phyloP scores from a whole-genome alignment of 2,797 vertebrate species.

The Simalia tracyae region DNA sequence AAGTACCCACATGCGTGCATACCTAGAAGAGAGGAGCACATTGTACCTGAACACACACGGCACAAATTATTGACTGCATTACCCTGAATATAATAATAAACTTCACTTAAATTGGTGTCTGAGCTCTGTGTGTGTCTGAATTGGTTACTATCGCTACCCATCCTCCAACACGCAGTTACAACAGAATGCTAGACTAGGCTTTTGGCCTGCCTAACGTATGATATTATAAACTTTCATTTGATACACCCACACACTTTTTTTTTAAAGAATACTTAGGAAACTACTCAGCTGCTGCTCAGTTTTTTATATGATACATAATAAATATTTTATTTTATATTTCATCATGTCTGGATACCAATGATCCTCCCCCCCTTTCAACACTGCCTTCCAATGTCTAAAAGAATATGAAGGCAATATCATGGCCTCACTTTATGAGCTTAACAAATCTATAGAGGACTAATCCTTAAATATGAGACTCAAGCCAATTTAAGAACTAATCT shows the following conservation, averaged over 20 bases:
- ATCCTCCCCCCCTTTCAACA: not conserved
- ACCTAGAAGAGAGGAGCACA: not conserved
- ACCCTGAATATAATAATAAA: not conserved
- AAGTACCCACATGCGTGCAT: not conserved
- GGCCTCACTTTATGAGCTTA: constrained; percentile 7
- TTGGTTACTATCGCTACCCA: not conserved
- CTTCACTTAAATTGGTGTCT: not conserved
- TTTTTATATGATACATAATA: not conserved
- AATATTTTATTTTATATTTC: not conserved
- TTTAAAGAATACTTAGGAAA: not conserved
- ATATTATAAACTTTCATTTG: not conserved
- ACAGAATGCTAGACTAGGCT: not conserved
- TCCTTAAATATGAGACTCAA: constrained; percentile 2
- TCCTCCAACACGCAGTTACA: not conserved
- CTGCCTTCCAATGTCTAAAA: not conserved
- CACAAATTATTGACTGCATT: not conserved
- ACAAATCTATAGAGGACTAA: not conserved
- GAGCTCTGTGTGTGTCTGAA: not conserved
- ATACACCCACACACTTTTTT: not conserved
- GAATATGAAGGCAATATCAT: not conserved
- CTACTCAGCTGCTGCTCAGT: not conserved
- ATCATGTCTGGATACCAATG: not conserved
- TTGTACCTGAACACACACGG: not conserved
- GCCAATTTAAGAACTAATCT: constrained; percentile 17
- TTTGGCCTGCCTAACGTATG: not conserved